Percentiles rank a stretch among this genome's conserved stretches.
These are phyloP conservation scores for Drosophila anomalata DNA, from an alignment of 2,888 invertebrate genomes.

Conservation along the genomic window DNA sequence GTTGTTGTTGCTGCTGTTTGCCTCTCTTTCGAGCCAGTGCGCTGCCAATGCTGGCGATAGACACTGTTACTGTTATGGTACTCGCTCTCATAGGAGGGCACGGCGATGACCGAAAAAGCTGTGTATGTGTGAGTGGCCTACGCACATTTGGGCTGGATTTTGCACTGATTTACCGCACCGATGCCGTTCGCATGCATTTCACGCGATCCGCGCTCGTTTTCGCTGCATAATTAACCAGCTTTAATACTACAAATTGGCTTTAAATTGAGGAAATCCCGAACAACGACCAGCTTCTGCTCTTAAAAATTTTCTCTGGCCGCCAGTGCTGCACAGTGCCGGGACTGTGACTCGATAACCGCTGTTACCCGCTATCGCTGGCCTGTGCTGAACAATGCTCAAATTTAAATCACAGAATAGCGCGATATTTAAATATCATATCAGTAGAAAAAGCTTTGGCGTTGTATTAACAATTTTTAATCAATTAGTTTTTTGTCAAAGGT, in stretches of 20 bases:
- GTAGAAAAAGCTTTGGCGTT: not conserved
- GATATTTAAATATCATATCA: not conserved
- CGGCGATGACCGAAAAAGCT: constrained; percentile 72
- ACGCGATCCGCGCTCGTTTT: constrained; percentile 36
- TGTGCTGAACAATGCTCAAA: not conserved
- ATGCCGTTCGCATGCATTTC: constrained; percentile 57
- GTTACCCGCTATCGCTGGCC: not conserved
- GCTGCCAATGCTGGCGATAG: constrained; percentile 55
- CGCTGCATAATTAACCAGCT: constrained; percentile 33
- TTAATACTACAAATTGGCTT: constrained; percentile 54
- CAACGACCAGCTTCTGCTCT: constrained; percentile 47
- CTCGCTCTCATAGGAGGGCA: constrained; percentile 72
- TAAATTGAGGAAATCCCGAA: constrained; percentile 53
- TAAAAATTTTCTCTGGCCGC: constrained; percentile 27
- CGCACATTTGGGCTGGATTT: constrained; percentile 47
- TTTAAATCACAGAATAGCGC: not conserved
- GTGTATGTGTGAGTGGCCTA: constrained; percentile 54
- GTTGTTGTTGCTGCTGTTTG: constrained; percentile 62
- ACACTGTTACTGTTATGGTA: constrained; percentile 76
- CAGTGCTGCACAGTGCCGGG: not conserved
- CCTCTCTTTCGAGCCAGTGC: constrained; percentile 65
- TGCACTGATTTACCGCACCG: constrained; percentile 49
- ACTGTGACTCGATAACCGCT: not conserved
- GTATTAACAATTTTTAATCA: no score
- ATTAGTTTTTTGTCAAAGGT: not conserved